Percentiles rank a stretch among this genome's conserved stretches.
These are phyloP conservation scores for Cataglyphis livida DNA, from an alignment of 2,888 invertebrate species.

Conservation along the genomic window DNA sequence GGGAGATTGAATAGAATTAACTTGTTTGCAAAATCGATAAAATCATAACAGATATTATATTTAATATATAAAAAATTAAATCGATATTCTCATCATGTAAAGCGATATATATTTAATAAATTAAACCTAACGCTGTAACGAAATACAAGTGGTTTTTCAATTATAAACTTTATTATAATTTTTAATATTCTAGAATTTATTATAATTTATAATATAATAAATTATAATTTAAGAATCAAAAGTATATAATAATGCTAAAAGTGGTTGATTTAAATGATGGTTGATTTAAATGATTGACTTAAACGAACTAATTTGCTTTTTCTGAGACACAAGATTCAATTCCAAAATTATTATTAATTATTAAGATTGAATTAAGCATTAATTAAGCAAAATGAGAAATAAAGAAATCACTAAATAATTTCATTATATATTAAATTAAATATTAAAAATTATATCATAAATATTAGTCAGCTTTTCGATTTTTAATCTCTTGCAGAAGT, in stretches of 20 bases:
- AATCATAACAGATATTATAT: not conserved
- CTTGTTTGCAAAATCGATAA: not conserved
- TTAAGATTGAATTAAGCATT: not conserved
- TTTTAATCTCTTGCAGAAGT: not conserved
- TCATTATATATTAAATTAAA: not conserved
- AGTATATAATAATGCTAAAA: not conserved
- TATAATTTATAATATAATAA: not conserved
- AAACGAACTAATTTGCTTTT: not conserved
- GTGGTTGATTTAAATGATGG: not conserved
- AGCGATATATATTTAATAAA: not conserved
- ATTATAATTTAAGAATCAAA: not conserved
- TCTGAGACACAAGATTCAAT: not conserved
- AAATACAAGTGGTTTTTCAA: not conserved
- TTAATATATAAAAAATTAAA: not conserved
- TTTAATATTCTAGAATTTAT: not conserved
- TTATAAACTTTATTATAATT: not conserved
- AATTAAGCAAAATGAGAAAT: not conserved
- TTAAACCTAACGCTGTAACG: not conserved
- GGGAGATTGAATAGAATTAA: slow-evolving; percentile 30
- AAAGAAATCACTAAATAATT: not conserved
- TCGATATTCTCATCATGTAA: not conserved
- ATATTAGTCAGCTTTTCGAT: not conserved
- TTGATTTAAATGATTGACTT: not conserved
- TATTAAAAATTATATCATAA: not conserved
- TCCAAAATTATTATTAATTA: not conserved